These are phyloP conservation scores for Catharus minimus DNA, from an alignment of 2,113 vertebrate genomes.

Conservation along the genomic window DNA sequence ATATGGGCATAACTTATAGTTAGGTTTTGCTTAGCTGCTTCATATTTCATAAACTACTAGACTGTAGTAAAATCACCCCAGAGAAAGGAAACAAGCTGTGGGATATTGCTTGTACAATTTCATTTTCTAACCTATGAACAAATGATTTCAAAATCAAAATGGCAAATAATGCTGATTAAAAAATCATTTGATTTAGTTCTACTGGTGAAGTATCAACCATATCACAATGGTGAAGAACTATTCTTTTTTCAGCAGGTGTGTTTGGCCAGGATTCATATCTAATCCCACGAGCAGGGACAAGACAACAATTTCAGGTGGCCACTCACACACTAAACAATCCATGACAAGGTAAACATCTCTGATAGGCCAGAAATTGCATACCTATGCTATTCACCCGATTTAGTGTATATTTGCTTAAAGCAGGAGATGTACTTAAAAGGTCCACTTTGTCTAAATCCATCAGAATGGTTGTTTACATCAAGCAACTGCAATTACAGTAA, in stretches of 20 bases:
- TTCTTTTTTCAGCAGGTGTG: not conserved
- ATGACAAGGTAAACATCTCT: not conserved
- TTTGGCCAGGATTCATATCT: not conserved
- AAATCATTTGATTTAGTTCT: not conserved
- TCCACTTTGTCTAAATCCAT: not conserved
- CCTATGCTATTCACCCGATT: not conserved
- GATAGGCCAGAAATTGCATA: not conserved
- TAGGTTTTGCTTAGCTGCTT: not conserved
- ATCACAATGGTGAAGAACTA: not conserved
- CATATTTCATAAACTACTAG: not conserved
- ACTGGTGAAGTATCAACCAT: not conserved
- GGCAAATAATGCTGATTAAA: not conserved
- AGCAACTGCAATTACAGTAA: not conserved
- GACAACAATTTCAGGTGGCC: not conserved
- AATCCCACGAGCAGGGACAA: accelerated
- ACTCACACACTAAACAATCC: not conserved
- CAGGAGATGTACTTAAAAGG: not conserved
- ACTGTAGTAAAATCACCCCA: not conserved
- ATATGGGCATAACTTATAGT: not conserved
- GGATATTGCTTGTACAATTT: not conserved
- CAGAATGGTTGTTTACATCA: not conserved
- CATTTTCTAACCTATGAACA: not conserved
- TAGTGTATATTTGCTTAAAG: not conserved
- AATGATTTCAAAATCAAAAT: not conserved
- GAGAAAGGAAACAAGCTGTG: not conserved